Conservation (phyloP, 1,140 invertebrate genomes). For the Riptortus pedestris region DNA sequence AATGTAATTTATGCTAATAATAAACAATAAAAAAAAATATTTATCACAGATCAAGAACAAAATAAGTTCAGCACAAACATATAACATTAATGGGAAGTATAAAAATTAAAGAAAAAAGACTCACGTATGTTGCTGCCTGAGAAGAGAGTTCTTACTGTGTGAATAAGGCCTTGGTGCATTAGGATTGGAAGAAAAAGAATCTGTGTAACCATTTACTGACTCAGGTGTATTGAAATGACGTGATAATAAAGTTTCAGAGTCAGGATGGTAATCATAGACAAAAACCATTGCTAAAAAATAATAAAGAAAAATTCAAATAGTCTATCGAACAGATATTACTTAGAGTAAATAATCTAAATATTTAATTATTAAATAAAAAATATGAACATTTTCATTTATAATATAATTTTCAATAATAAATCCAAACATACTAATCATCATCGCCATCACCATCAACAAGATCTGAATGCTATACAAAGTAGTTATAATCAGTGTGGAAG, state of each 20-base stretch:
- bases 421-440: too few relatives aligned
- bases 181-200: slow-evolving; percentile 73
- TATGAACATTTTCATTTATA: not conserved
- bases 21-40: not conserved
- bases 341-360: not conserved
- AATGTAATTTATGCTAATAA: not conserved
- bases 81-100: too few relatives aligned
- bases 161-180: slow-evolving; percentile 70
- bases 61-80: too few relatives aligned
- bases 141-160: slow-evolving; percentile 69
- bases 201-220: slow-evolving; percentile 59
- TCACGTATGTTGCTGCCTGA: slow-evolving; percentile 49
- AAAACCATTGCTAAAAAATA: slow-evolving; percentile 75
- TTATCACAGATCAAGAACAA: not conserved
- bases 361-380: not conserved
- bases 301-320: not conserved
- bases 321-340: not conserved
- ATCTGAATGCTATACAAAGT: too few relatives aligned
- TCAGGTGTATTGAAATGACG: slow-evolving; percentile 66
- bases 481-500: too few relatives aligned
- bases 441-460: too few relatives aligned
- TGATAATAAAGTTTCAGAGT: slow-evolving; percentile 73
- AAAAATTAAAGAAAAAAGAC: not conserved
- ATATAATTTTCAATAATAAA: too few relatives aligned
- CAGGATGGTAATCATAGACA: slow-evolving; percentile 91